A percentile compares a stretch with the other conserved stretches of the same genome.
phyloP scores from a whole-genome alignment of 2,113 vertebrate species.

The Chrysochloris asiatica region DNA sequence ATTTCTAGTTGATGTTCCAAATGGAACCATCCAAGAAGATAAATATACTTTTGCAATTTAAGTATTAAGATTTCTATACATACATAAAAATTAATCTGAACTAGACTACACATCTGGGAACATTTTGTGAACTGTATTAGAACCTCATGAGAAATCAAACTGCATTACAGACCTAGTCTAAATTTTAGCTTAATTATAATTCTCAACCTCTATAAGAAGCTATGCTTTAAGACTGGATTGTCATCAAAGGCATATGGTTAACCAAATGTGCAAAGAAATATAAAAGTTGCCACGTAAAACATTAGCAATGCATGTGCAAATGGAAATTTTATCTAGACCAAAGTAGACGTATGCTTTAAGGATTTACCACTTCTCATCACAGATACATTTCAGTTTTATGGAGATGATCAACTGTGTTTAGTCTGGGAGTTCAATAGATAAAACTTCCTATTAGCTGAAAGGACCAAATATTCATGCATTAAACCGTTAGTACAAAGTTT shows the following conservation, averaged over 20 bases:
- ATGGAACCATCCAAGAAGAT: constrained; percentile 73
- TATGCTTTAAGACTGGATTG: constrained; percentile 83
- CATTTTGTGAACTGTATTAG: constrained; percentile 81
- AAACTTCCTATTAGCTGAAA: constrained; percentile 49
- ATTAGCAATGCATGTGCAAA: constrained; percentile 81
- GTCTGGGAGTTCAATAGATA: constrained; percentile 20
- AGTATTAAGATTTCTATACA: constrained; percentile 72
- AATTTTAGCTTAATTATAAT: constrained; percentile 84
- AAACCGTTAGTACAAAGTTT: constrained; percentile 2
- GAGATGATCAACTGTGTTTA: not conserved
- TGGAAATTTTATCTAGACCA: constrained; percentile 68
- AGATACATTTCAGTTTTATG: constrained; percentile 56
- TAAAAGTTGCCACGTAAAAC: constrained; percentile 79
- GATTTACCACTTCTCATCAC: constrained; percentile 19
- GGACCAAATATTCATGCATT: not conserved
- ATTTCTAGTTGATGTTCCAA: constrained; percentile 81
- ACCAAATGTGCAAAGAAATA: constrained; percentile 84
- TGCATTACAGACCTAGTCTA: constrained; percentile 77
- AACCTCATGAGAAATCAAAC: constrained; percentile 82
- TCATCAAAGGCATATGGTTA: constrained; percentile 83
- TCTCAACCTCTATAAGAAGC: constrained; percentile 78
- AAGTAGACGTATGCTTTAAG: constrained; percentile 59
- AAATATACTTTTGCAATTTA: constrained; percentile 82
- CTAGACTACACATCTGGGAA: constrained; percentile 83
- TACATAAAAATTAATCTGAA: constrained; percentile 75